Base-by-base conservation (phyloP, 2,888 invertebrate genomes). In the Sisyra nigra region DNA sequence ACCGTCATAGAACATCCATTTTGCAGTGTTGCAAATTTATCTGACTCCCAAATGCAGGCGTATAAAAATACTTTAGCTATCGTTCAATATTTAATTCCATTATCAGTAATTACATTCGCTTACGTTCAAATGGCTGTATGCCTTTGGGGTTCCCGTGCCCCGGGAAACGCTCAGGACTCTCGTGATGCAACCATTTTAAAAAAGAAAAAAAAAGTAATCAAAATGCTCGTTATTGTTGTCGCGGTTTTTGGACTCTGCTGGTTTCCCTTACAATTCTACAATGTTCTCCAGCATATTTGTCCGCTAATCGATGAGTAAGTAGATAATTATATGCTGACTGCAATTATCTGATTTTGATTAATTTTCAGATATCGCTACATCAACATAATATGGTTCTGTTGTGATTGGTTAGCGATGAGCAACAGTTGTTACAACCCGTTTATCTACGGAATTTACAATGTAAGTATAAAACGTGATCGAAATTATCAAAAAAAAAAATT, bases 401-500 rank as follows among this genome's bases (percentile, higher is more conserved):
- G 77, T 54, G 87, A 89, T 61, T 86, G 85, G 85, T 63, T 88
- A 57, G 82, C 82, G 1, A 87, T 87, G 86, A 84, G 84, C 55
- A 89, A 88, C 57, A 86, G 86, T 44, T 88, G 88, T 60, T 84
- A 83, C 59, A 89, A 89, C 60, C 88, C 88, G 0, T 87, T 89
- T 57, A 87, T 89, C 53, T 89, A 89, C 56, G 87, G 86, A 30
- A 81, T 88, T 51, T 85, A 86, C 55, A 88, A 88, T 57, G 88
- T 88, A 65, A 82, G 77, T 72, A 51, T 43, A 31, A n/a, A n/a
- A 18, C 38, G 30, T 33, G 14, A 35, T 4, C 31, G n/a, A 40
- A 17, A 15, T n/a, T 9, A 13, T 9, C 11, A 33, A 33, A 33
- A 13, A 33, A 13, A 13, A 13, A 33, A 33, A 33, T 6, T 13